Conservation (phyloP, 2,113 vertebrate genomes). For the Sinocyclocheilus rhinocerous region DNA sequence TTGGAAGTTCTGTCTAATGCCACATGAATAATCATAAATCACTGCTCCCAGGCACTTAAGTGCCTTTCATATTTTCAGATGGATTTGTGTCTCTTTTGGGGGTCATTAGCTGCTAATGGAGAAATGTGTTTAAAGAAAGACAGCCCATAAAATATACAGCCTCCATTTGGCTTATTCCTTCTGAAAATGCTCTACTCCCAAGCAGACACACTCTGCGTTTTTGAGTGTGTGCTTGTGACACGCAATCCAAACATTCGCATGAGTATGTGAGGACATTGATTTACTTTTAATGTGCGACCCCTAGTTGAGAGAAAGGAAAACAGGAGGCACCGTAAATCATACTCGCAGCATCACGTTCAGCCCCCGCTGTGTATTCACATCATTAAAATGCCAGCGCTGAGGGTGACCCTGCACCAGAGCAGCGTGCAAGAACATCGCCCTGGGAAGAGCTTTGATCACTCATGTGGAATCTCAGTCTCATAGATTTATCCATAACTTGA, state of each 20-base stretch:
- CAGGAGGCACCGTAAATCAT: slow-evolving; percentile 53
- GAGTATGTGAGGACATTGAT: slow-evolving; percentile 46
- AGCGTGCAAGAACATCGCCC: neutral
- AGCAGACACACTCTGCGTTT: slow-evolving; percentile 13
- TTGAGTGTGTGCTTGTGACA: neutral
- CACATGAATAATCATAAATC: slow-evolving; percentile 42
- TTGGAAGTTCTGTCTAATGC: slow-evolving; percentile 37
- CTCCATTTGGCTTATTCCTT: slow-evolving; percentile 35
- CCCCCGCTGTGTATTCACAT: slow-evolving; percentile 40
- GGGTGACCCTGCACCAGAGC: slow-evolving; percentile 20
- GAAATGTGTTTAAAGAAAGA: slow-evolving; percentile 51
- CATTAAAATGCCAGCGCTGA: slow-evolving; percentile 41
- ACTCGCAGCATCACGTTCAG: slow-evolving; percentile 12
- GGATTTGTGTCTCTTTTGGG: slow-evolving; percentile 52
- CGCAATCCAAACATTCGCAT: slow-evolving; percentile 45
- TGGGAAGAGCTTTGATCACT: slow-evolving; percentile 45
- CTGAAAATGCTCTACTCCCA: slow-evolving; percentile 36
- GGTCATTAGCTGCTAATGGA: slow-evolving; percentile 42
- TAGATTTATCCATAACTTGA: slow-evolving; percentile 31
- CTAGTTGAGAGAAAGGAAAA: slow-evolving; percentile 48
- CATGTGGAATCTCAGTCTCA: neutral
- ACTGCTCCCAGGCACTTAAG: slow-evolving; percentile 37
- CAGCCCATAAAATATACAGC: slow-evolving; percentile 39
- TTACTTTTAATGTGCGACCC: slow-evolving; percentile 56
- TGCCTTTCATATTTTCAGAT: slow-evolving; percentile 41